Conservation (phyloP, 2,888 invertebrate species). For the Ligdia adustata region DNA sequence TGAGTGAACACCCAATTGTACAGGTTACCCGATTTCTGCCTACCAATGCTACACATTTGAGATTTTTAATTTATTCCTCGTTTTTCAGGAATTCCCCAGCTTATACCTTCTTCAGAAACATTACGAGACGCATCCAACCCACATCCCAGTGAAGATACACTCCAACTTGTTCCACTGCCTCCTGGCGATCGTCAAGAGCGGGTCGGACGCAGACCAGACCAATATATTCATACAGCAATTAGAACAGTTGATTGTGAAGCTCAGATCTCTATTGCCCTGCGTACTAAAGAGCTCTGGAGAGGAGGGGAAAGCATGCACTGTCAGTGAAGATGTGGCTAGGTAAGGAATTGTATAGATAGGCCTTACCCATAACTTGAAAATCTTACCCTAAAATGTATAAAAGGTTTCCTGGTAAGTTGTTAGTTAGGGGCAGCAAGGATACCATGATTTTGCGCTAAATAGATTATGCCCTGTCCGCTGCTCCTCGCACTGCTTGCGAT, state of each 20-base stretch:
- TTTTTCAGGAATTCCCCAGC: constrained; percentile 67
- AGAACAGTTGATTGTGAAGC: constrained; percentile 64
- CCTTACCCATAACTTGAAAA: too few species aligned
- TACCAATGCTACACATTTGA: too few species aligned
- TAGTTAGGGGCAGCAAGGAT: too few species aligned
- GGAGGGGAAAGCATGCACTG: constrained; percentile 56
- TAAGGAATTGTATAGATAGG: constrained; percentile 36
- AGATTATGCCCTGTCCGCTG: too few species aligned
- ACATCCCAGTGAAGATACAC: constrained; percentile 67
- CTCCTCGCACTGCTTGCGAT: too few species aligned
- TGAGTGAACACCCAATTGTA: too few species aligned
- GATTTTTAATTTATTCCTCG: neutral
- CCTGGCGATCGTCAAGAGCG: constrained; percentile 64
- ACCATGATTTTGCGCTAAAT: too few species aligned
- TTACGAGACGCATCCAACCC: constrained; percentile 70
- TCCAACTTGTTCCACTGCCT: constrained; percentile 72
- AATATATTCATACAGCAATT: constrained; percentile 71
- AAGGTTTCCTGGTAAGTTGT: too few species aligned
- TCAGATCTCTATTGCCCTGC: constrained; percentile 66
- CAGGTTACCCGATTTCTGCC: too few species aligned
- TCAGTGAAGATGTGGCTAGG: constrained; percentile 71
- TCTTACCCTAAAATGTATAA: too few species aligned
- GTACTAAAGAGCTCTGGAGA: constrained; percentile 55
- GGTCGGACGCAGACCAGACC: constrained; percentile 57
- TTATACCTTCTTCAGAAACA: constrained; percentile 71